Conservation (phyloP, 2,888 invertebrate genomes). For the Thera obeliscata region DNA sequence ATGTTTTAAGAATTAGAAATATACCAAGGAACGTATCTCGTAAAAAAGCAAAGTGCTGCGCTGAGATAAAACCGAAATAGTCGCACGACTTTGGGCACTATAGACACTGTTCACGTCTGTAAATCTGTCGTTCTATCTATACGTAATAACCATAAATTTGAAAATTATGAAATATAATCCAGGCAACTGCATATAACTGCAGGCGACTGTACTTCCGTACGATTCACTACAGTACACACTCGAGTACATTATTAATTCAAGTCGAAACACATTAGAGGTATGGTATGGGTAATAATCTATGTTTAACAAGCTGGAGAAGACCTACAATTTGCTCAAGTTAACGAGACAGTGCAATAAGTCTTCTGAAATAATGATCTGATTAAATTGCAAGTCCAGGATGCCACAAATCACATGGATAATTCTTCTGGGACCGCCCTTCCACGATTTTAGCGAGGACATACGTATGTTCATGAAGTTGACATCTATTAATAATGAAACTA, state of each 20-base stretch:
- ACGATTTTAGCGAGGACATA: no score
- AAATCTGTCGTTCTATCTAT: not conserved
- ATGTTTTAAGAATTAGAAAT: not conserved
- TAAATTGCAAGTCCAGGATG: slow-evolving; percentile 1
- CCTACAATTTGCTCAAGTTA: slow-evolving; percentile 1
- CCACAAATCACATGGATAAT: slow-evolving; percentile 1
- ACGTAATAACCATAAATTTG: no score
- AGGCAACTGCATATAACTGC: not conserved
- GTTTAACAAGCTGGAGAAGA: not conserved
- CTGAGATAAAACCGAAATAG: no score
- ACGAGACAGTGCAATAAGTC: slow-evolving; percentile 4
- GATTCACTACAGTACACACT: not conserved
- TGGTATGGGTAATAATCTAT: not conserved
- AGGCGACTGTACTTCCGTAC: not conserved
- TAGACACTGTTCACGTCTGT: no score
- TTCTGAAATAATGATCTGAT: slow-evolving; percentile 1
- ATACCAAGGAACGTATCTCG: no score
- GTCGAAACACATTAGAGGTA: not conserved
- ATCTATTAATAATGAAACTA: not conserved
- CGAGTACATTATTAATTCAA: not conserved
- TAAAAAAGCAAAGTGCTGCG: no score
- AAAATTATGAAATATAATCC: no score
- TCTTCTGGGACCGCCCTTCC: not conserved
- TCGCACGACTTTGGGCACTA: no score
- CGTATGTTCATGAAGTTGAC: not conserved